These are phyloP conservation scores for Phocoena phocoena DNA, from an alignment of 2,113 vertebrate genomes.

Conservation along the genomic window DNA sequence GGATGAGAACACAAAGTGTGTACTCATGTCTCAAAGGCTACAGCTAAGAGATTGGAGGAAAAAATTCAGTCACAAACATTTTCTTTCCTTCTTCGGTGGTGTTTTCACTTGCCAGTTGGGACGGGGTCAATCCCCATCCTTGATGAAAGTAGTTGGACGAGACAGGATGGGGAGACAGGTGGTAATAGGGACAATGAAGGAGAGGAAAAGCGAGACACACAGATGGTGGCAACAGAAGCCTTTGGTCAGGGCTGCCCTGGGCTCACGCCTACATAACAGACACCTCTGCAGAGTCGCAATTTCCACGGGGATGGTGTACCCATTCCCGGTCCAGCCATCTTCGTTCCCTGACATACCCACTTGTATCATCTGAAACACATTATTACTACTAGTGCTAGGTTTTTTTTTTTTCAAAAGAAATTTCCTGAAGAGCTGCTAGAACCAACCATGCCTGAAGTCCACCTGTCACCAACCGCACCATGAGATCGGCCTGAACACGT, in stretches of 20 bases:
- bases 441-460: not conserved
- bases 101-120: rapidly evolving
- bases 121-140: rapidly evolving
- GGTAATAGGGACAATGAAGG: rapidly evolving
- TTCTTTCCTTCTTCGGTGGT: not conserved
- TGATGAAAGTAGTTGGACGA: rapidly evolving
- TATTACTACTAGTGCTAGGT: not conserved
- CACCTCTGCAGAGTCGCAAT: rapidly evolving
- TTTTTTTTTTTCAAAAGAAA: not conserved
- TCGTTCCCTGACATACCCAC: not conserved
- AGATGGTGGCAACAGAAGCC: not conserved
- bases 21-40: rapidly evolving
- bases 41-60: too few species aligned
- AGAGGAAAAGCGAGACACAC: not conserved
- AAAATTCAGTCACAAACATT: rapidly evolving
- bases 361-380: not conserved
- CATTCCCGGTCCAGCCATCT: too few species aligned
- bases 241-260: not conserved
- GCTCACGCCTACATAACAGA: not conserved
- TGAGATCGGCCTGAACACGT: too few species aligned
- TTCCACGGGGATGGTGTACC: rapidly evolving
- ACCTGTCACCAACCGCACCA: rapidly evolving
- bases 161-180: not conserved
- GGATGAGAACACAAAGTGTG: not conserved
- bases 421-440: not conserved